A percentile compares a stretch with the other conserved stretches of the same genome.
phyloP scores from a whole-genome alignment of 2,113 vertebrate genomes.

The Pluvianellus socialis region DNA sequence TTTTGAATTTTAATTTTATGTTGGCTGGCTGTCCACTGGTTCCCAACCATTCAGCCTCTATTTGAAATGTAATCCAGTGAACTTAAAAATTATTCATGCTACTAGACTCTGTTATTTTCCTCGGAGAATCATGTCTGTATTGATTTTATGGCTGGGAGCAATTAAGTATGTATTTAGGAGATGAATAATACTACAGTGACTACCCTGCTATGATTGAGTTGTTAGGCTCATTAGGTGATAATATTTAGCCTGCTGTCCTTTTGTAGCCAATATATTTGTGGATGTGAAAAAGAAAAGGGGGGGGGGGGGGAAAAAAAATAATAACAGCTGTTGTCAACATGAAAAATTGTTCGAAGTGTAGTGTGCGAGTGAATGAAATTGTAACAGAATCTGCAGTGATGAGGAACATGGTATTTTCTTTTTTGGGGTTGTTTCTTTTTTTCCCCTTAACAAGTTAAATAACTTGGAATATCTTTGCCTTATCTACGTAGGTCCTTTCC shows the following conservation, averaged over 20 bases:
- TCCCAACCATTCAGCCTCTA: neutral
- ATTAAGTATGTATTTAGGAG: neutral
- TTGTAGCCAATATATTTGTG: neutral
- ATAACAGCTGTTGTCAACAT: neutral
- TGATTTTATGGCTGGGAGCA: neutral
- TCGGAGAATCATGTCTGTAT: neutral
- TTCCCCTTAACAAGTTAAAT: neutral
- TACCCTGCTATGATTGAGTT: neutral
- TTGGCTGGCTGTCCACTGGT: neutral
- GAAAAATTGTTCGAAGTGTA: neutral
- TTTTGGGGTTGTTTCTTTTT: neutral
- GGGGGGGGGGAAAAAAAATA: neutral
- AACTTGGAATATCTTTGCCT: conserved; percentile 1
- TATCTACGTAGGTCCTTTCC: conserved; percentile 88
- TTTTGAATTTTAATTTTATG: neutral
- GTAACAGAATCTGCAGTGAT: neutral
- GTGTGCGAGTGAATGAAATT: neutral
- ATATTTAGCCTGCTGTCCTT: neutral
- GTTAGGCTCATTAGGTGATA: neutral
- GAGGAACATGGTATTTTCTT: neutral
- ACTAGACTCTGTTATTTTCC: neutral
- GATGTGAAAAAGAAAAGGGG: neutral
- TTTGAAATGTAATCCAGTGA: neutral
- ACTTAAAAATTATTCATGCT: neutral
- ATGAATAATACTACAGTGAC: neutral